Conservation (phyloP, 1,140 invertebrate species). For the Drosophila miranda region DNA sequence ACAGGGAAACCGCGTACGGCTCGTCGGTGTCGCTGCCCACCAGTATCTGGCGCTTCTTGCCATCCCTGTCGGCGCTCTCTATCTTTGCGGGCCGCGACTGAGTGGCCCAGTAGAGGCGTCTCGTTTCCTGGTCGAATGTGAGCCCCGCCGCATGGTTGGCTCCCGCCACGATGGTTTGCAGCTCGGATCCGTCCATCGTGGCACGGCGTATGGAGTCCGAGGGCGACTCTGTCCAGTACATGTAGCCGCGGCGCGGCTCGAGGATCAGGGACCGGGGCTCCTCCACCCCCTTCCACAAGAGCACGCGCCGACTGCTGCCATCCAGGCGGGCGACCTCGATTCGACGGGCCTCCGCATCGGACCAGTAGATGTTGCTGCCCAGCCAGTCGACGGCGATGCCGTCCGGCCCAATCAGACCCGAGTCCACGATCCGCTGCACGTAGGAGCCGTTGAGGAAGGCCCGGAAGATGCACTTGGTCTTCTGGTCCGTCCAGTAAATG, state of each 20-base stretch:
- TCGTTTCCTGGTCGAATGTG: constrained; percentile 88
- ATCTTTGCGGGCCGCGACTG: constrained; percentile 89
- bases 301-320: constrained; percentile 90
- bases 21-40: constrained; percentile 85
- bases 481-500: constrained; percentile 94
- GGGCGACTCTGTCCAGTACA: constrained; percentile 95
- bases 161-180: constrained; percentile 87
- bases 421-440: constrained; percentile 91
- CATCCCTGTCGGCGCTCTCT: constrained; percentile 90
- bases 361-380: constrained; percentile 97
- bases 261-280: constrained; percentile 94
- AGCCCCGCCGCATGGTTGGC: constrained; percentile 89
- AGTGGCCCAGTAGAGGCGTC: constrained; percentile 93
- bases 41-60: constrained; percentile 85
- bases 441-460: constrained; percentile 93
- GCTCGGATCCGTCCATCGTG: constrained; percentile 88
- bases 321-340: constrained; percentile 95
- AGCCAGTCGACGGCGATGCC: constrained; percentile 97
- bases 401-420: constrained; percentile 89
- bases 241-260: constrained; percentile 93
- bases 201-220: constrained; percentile 89
- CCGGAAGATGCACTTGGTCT: constrained; percentile 89
- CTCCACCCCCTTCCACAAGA: constrained; percentile 92
- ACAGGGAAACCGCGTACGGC: constrained; percentile 89
- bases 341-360: constrained; percentile 92